A percentile compares a stretch with the other conserved stretches of the same genome.
phyloP scores from a whole-genome alignment of 1,140 invertebrate genomes.

The Drosophila subobscura region DNA sequence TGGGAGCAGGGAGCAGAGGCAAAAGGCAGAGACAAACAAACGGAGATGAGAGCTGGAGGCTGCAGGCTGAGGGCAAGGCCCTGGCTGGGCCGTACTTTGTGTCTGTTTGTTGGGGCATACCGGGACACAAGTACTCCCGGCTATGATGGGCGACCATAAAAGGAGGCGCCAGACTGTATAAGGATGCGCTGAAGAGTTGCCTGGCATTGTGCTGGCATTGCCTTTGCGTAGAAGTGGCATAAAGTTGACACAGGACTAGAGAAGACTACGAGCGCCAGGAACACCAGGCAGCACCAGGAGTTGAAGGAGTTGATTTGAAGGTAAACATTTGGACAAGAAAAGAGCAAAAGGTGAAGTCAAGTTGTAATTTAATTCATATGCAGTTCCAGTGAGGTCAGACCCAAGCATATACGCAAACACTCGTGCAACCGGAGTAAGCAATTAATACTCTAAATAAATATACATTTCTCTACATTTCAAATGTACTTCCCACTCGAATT shows the following conservation, averaged over 20 bases:
- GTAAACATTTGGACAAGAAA: constrained; percentile 72
- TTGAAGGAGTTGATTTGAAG: constrained; percentile 72
- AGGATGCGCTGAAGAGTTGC: constrained; percentile 60
- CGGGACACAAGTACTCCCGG: constrained; percentile 52
- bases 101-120: constrained; percentile 68
- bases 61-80: constrained; percentile 33
- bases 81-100: constrained; percentile 56
- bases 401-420: constrained; percentile 11
- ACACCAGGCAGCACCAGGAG: constrained; percentile 11
- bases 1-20: constrained; percentile 9
- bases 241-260: constrained; percentile 72
- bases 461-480: too few species aligned
- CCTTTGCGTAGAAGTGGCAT: constrained; percentile 68
- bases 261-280: constrained; percentile 10
- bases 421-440: too few species aligned
- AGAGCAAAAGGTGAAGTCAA: constrained; percentile 62
- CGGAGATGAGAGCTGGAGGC: constrained; percentile 1
- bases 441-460: too few species aligned
- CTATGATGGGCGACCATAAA: constrained; percentile 68
- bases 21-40: constrained; percentile 34
- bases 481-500: constrained; percentile 17
- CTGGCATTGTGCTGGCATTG: constrained; percentile 61
- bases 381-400: constrained; percentile 11
- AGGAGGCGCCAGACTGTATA: constrained; percentile 77
- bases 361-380: constrained; percentile 38